Percentiles rank a stretch among this genome's conserved stretches.
phyloP scores from a whole-genome alignment of 2,888 invertebrate species.

The Cantharis rustica region DNA sequence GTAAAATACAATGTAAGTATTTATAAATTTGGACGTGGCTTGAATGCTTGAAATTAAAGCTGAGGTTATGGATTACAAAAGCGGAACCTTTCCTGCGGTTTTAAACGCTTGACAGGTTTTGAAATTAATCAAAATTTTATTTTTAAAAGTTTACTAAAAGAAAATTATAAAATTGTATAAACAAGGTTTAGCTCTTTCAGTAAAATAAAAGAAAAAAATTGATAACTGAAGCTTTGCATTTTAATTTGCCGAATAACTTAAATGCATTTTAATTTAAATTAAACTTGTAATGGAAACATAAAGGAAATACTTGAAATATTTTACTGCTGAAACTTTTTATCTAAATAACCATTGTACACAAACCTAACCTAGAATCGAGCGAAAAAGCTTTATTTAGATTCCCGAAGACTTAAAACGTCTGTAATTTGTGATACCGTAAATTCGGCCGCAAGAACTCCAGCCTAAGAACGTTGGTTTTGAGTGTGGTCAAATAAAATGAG shows the following conservation, averaged over 20 bases:
- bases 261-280: background rate
- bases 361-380: background rate
- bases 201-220: background rate
- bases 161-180: background rate
- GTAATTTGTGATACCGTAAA: background rate
- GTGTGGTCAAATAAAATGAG: background rate
- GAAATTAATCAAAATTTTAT: background rate
- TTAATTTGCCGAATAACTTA: background rate
- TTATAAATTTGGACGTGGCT: too few species aligned
- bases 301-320: background rate
- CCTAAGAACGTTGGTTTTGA: background rate
- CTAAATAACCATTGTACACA: background rate
- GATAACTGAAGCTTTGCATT: background rate
- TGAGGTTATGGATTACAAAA: background rate
- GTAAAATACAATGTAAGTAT: too few species aligned
- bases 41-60: too few species aligned
- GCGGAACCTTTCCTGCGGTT: background rate
- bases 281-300: background rate
- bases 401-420: background rate
- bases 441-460: background rate
- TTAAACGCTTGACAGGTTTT: background rate
- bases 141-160: background rate
- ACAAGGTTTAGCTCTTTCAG: background rate
- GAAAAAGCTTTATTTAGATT: background rate
- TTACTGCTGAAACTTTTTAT: background rate